Evolutionary conservation across 1,140 invertebrate genomes (phyloP).

Genomic region (Metaphire vulgaris): DNA sequence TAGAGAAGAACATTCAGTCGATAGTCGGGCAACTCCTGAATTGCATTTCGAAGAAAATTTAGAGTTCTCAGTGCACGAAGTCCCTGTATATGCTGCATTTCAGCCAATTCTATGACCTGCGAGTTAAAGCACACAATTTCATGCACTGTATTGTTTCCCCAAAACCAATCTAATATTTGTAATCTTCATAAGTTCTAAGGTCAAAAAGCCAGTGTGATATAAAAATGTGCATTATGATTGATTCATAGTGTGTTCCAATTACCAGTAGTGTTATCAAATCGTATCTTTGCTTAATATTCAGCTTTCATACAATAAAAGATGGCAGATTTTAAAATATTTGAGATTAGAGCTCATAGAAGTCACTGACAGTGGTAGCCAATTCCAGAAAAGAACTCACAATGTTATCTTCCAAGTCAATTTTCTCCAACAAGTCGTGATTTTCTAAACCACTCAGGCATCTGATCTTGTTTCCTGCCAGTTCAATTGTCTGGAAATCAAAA

Average conservation of each 20-base stretch:
- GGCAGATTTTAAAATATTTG: too few relatives aligned
- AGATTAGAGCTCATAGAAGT: too few relatives aligned
- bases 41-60: conserved; percentile 48
- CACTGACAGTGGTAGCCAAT: too few relatives aligned
- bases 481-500: conserved; percentile 35
- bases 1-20: conserved; percentile 46
- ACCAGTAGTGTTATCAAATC: too few relatives aligned
- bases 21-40: conserved; percentile 51
- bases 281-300: too few relatives aligned
- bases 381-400: conserved; percentile 39
- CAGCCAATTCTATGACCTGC: conserved; percentile 48
- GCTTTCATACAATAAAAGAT: too few relatives aligned
- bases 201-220: too few relatives aligned
- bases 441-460: conserved; percentile 45
- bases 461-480: conserved; percentile 47
- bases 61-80: conserved; percentile 44
- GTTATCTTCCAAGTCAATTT: conserved; percentile 48
- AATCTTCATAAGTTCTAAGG: too few relatives aligned
- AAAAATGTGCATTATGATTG: too few relatives aligned
- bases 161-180: too few relatives aligned
- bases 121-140: not conserved
- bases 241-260: too few relatives aligned
- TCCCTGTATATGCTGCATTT: conserved; percentile 43
- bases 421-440: conserved; percentile 43
- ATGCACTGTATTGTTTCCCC: too few relatives aligned